A percentile compares a stretch with the other conserved stretches of the same genome.
phyloP scores from a whole-genome alignment of 2,113 vertebrate species.

The Mormoops blainvillei region DNA sequence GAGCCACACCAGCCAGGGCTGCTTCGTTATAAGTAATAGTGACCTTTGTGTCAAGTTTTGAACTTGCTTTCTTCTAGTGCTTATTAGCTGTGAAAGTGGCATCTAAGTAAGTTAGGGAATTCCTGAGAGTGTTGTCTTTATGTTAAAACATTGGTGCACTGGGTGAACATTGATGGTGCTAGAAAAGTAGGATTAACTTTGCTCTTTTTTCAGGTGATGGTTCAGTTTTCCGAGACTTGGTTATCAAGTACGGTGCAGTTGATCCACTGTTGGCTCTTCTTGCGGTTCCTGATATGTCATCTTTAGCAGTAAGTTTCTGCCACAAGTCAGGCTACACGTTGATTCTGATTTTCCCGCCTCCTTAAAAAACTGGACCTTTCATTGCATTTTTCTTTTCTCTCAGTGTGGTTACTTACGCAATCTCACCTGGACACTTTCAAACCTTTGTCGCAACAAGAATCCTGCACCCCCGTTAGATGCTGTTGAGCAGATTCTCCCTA shows the following conservation, averaged over 20 bases:
- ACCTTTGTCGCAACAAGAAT: slow-evolving; percentile 98
- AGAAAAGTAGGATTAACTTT: neutral
- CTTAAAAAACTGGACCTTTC: neutral
- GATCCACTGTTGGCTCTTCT: slow-evolving; percentile 86
- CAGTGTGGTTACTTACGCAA: slow-evolving; percentile 93
- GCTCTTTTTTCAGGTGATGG: slow-evolving; percentile 86
- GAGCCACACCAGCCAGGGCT: too few relatives aligned
- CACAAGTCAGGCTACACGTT: neutral
- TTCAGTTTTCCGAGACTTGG: slow-evolving; percentile 88
- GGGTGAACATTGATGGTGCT: neutral
- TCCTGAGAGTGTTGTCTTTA: neutral
- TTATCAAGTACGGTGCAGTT: slow-evolving; percentile 91
- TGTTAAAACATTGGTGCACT: neutral
- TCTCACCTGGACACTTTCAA: slow-evolving; percentile 95
- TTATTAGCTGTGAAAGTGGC: neutral
- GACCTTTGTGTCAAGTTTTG: neutral
- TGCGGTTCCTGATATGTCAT: slow-evolving; percentile 85
- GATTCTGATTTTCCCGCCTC: neutral
- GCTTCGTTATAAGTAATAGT: neutral
- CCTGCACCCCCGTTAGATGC: slow-evolving; percentile 91
- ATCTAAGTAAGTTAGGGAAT: neutral
- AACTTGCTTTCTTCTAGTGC: neutral
- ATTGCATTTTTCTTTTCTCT: neutral
- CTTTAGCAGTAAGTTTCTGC: slow-evolving; percentile 85
- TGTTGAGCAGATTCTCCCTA: slow-evolving; percentile 90